phyloP scores from a whole-genome alignment of 2,113 vertebrate species.

The Benitochromis conjunctus region DNA sequence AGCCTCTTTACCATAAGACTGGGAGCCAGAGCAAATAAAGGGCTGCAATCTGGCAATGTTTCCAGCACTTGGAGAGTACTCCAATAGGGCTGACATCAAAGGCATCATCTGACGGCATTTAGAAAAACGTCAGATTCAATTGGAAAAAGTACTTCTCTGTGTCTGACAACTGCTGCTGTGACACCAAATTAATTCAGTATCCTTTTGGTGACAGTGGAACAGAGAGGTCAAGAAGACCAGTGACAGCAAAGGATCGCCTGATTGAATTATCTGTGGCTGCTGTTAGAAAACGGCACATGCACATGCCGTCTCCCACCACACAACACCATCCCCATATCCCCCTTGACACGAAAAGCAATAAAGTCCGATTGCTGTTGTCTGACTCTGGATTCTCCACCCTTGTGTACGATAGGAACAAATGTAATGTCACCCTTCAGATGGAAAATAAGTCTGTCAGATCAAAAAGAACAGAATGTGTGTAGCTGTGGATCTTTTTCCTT shows the following conservation, averaged over 20 bases:
- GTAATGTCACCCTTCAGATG: neutral
- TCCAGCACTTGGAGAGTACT: neutral
- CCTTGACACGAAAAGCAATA: conserved; percentile 4
- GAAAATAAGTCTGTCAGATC: neutral
- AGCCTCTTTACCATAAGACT: neutral
- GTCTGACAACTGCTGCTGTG: conserved; percentile 30
- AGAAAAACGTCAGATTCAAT: conserved; percentile 27
- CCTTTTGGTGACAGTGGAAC: conserved; percentile 27
- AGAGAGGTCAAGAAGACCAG: conserved; percentile 32
- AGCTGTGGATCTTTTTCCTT: neutral
- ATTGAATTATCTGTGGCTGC: conserved; percentile 40
- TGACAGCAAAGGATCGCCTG: conserved; percentile 24
- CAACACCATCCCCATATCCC: neutral
- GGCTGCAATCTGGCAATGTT: neutral
- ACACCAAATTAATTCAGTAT: conserved; percentile 34
- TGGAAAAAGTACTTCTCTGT: conserved; percentile 13
- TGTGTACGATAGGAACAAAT: neutral
- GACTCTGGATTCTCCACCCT: neutral
- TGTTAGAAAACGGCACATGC: conserved; percentile 1
- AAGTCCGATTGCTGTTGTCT: conserved; percentile 17
- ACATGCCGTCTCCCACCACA: neutral
- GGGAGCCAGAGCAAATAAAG: neutral
- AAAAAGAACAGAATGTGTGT: neutral
- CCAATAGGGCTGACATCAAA: conserved; percentile 10
- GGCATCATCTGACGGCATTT: neutral